Conservation (phyloP, 1,140 invertebrate genomes). For the Philotrypesis tridentata region DNA sequence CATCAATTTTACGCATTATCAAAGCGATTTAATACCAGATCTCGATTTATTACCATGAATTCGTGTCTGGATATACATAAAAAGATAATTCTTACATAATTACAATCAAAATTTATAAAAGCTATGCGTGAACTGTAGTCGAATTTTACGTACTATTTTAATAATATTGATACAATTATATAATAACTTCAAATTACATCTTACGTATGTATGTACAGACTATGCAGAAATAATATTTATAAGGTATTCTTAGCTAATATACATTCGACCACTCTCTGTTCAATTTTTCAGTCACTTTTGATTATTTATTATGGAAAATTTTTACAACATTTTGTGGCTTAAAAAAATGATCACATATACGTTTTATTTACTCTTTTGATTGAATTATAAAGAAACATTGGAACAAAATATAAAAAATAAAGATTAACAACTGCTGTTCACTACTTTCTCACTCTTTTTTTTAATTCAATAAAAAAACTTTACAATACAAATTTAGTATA, state of each 20-base stretch:
- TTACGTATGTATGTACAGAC: constrained; percentile 19
- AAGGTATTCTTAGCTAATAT: constrained; percentile 22
- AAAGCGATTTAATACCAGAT: neutral
- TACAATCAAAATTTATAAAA: neutral
- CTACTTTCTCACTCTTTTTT: neutral
- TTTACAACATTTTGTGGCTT: constrained; percentile 9
- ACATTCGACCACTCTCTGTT: constrained; percentile 5
- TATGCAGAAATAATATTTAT: constrained; percentile 28
- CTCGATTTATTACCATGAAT: neutral
- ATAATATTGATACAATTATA: constrained; percentile 29
- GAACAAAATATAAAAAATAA: constrained; percentile 1
- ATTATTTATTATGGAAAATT: constrained; percentile 31
- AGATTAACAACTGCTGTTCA: neutral
- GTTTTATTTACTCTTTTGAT: neutral
- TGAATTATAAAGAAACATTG: constrained; percentile 15
- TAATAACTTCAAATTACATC: constrained; percentile 25
- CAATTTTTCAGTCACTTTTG: neutral
- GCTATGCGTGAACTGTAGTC: neutral
- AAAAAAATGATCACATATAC: neutral
- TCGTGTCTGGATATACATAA: neutral
- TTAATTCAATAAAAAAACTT: constrained; percentile 27
- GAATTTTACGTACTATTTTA: neutral
- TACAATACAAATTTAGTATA: neutral
- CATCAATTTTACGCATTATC: neutral
- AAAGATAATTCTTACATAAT: neutral